Conservation (phyloP, 2,797 vertebrate species). For the Molothrus ater region DNA sequence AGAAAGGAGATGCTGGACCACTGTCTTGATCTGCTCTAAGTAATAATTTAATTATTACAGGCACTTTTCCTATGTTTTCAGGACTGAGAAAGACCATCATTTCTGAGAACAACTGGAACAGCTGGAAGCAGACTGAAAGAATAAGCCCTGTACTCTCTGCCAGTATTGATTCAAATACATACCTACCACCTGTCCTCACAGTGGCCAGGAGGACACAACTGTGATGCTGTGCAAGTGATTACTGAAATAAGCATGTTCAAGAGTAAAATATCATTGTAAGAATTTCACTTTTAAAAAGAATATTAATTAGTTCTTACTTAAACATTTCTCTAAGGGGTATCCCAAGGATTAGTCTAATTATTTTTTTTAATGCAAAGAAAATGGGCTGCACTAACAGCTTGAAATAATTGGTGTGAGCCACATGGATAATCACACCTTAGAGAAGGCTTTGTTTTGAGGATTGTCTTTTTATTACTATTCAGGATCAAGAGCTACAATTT, state of each 20-base stretch:
- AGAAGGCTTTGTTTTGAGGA: neutral
- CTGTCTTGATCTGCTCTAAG: neutral
- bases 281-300: neutral
- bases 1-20: neutral
- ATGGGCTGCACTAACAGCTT: neutral
- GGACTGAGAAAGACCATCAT: neutral
- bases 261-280: neutral
- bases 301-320: neutral
- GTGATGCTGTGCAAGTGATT: neutral
- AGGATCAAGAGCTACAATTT: neutral
- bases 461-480: neutral
- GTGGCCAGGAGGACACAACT: neutral
- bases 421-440: neutral
- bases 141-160: neutral
- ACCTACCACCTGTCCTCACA: neutral
- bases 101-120: neutral
- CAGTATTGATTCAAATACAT: neutral
- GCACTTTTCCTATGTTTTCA: neutral
- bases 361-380: neutral
- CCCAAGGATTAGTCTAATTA: neutral
- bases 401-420: neutral
- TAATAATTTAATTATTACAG: neutral
- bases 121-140: neutral
- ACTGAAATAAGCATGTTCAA: neutral
- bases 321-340: neutral